Evolutionary conservation across 2,113 vertebrate species (phyloP), one percentile per base, ranked within the genome.

Genomic region (Oplegnathus fasciatus): DNA sequence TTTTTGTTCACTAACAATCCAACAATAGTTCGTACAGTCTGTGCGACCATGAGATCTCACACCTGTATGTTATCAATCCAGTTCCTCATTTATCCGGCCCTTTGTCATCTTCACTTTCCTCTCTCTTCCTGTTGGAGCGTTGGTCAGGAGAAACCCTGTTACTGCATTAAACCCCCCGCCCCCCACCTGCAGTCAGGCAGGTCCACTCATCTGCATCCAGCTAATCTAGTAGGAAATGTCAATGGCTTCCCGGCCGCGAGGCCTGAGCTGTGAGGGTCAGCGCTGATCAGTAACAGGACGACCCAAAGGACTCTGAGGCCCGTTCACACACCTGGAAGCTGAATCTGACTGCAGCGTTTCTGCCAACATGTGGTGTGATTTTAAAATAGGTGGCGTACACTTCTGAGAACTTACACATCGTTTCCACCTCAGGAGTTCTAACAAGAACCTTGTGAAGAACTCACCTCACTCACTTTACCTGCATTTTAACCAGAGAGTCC

Each of bases 171-270:
- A 4, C 7, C 61, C 34, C 20, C 32, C 30, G 6, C 7, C n/a
- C 6, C 40, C 40, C 14, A 3, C 40, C 64, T 2, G 22, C 1
- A 26, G 11, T 15, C 18, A 28, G 28, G 10, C 75, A 55, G 52
- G 1, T 44, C 64, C 40, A 9, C 65, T 60, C 65, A 34, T 69
- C 54, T 48, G 65, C 54, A n/a, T 58, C 66, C 52, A 13, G 37
- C 11, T 70, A 18, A 79, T 79, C 65, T 48, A 11, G 28, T 1
- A 69, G 54, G 54, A 79, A 79, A 69, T 69, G 65, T 79, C 77
- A 60, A 28, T 24, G 73, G 7, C 28, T 62, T 40, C 52, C 14
- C 18, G 71, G n/a, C 15, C 54, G 32, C 42, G 40, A 44, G 65
- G 42, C 42, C 42, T 0, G 42, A 68, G 66, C 66, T 24, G 10